Conservation (phyloP, 2,888 invertebrate species). For the Megastigmus dorsalis region DNA sequence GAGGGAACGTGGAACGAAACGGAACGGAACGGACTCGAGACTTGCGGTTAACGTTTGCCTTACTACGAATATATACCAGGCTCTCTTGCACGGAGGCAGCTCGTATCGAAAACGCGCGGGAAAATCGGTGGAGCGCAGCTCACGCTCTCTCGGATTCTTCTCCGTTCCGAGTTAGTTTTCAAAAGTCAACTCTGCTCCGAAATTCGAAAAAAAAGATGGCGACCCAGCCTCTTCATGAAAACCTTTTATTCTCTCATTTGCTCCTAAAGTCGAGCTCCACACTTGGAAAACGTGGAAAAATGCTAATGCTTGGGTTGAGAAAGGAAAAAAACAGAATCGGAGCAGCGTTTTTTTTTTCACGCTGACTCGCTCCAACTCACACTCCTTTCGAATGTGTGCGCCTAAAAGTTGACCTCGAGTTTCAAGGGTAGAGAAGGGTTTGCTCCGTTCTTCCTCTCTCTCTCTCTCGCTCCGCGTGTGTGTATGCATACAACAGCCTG, state of each 20-base stretch:
- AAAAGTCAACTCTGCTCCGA: too few relatives aligned
- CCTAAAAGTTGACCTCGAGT: conserved; percentile 76
- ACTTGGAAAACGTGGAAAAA: too few relatives aligned
- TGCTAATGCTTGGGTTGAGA: too few relatives aligned
- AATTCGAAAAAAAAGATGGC: too few relatives aligned
- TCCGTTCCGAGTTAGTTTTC: too few relatives aligned
- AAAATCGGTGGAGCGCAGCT: conserved; percentile 18
- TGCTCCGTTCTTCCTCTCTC: conserved; percentile 37
- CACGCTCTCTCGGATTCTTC: too few relatives aligned
- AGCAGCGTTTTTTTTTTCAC: conserved; percentile 31
- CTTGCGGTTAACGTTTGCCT: too few relatives aligned
- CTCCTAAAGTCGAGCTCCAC: too few relatives aligned
- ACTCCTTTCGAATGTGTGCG: conserved; percentile 35
- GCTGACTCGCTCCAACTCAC: background rate
- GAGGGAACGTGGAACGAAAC: conserved; percentile 15
- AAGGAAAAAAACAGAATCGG: too few relatives aligned
- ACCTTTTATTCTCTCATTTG: too few relatives aligned
- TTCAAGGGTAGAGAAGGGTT: conserved; percentile 75
- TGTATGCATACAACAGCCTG: background rate
- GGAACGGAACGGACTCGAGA: conserved; percentile 3
- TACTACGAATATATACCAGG: too few relatives aligned
- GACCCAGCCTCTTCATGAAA: too few relatives aligned
- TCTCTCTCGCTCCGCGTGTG: background rate
- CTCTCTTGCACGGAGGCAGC: conserved; percentile 54
- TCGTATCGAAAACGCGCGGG: conserved; percentile 51